Percentiles rank a stretch among this genome's conserved stretches.
Conservation (phyloP, 2,797 vertebrate genomes). For the Melanotaenia pygmaea region DNA sequence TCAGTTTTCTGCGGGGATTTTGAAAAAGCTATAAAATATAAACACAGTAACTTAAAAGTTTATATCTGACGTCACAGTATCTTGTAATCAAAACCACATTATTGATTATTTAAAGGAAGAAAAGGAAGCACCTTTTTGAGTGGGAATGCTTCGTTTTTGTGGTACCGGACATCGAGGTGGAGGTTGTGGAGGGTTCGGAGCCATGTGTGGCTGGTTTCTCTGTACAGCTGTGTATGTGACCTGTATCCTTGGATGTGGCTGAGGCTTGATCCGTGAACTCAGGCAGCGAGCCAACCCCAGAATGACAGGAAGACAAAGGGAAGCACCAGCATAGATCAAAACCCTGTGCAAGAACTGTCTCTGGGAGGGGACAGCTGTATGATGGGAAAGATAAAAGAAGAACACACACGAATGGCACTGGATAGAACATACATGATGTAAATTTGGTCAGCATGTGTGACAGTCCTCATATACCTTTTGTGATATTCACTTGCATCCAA, state of each 20-base stretch:
- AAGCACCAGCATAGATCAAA: slow-evolving; percentile 55
- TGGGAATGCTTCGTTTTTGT: slow-evolving; percentile 12
- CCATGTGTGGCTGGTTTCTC: background rate
- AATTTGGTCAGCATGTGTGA: background rate
- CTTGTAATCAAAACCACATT: background rate
- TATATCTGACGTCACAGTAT: background rate
- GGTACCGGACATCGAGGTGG: slow-evolving; percentile 28
- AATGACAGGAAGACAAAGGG: slow-evolving; percentile 61
- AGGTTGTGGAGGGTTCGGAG: slow-evolving; percentile 25
- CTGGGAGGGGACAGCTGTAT: slow-evolving; percentile 22
- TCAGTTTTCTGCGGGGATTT: slow-evolving; percentile 44
- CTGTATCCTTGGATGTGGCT: slow-evolving; percentile 36
- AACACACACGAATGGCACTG: background rate
- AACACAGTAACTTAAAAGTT: background rate
- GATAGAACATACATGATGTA: background rate
- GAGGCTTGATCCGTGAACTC: slow-evolving; percentile 44
- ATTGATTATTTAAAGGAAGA: background rate
- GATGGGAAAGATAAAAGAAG: background rate
- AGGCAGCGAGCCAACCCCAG: slow-evolving; percentile 61
- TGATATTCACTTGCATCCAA: slow-evolving; percentile 59
- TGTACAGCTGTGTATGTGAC: slow-evolving; percentile 1
- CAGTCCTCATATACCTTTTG: slow-evolving; percentile 34
- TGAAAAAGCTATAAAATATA: slow-evolving; percentile 28
- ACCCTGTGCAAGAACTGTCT: slow-evolving; percentile 60
- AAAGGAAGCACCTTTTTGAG: slow-evolving; percentile 32